phyloP scores from a whole-genome alignment of 2,797 vertebrate genomes.

The Geotrypetes seraphini region DNA sequence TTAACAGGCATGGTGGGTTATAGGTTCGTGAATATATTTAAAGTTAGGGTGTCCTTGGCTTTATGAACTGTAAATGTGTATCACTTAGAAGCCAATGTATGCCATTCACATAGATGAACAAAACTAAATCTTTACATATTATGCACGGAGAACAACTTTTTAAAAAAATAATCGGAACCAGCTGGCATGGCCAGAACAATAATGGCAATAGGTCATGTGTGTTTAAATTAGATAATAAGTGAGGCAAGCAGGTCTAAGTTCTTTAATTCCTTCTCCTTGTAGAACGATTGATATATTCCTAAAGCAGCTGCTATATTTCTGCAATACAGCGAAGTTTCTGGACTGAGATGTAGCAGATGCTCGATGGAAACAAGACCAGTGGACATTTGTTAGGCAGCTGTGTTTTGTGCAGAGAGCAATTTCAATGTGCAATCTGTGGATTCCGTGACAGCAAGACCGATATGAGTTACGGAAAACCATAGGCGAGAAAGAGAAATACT shows the following conservation, averaged over 20 bases:
- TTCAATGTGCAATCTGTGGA: constrained; percentile 32
- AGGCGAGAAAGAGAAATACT: constrained; percentile 8
- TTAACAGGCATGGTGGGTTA: neutral
- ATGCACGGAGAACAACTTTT: constrained; percentile 39
- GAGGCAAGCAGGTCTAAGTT: constrained; percentile 39
- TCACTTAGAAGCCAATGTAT: constrained; percentile 35
- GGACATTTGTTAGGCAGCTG: constrained; percentile 44
- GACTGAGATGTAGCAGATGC: constrained; percentile 45
- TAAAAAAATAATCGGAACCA: constrained; percentile 60
- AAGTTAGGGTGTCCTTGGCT: constrained; percentile 28
- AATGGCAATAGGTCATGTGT: constrained; percentile 41
- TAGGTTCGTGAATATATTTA: constrained; percentile 22
- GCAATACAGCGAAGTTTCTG: constrained; percentile 26
- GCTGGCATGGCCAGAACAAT: constrained; percentile 38
- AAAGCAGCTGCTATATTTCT: constrained; percentile 34
- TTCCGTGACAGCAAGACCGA: constrained; percentile 33
- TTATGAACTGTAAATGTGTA: constrained; percentile 40
- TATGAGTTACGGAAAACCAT: constrained; percentile 5
- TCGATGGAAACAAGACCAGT: constrained; percentile 33
- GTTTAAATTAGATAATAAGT: constrained; percentile 36
- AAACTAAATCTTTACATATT: constrained; percentile 50
- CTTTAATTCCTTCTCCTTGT: constrained; percentile 43
- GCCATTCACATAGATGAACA: constrained; percentile 33
- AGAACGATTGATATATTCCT: constrained; percentile 49
- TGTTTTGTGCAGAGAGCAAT: constrained; percentile 36